Conservation (phyloP, 2,888 invertebrate genomes). For the Hartigia nigra region DNA sequence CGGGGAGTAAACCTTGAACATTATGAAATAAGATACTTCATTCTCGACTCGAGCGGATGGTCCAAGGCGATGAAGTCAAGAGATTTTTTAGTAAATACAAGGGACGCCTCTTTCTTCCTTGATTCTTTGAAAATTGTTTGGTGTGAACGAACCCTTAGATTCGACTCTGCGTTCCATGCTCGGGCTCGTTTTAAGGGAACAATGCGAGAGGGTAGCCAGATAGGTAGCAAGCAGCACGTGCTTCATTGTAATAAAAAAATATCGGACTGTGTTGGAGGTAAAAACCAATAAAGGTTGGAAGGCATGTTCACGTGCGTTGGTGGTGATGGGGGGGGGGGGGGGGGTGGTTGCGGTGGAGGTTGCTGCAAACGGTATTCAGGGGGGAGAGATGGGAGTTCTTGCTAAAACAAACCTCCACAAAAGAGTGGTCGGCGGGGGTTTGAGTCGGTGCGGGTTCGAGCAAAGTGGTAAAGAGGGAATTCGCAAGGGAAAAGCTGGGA, state of each 20-base stretch:
- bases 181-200: conserved; percentile 36
- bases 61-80: not conserved
- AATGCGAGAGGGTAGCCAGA: conserved; percentile 37
- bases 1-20: not conserved
- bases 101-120: not conserved
- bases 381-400: conserved; percentile 49
- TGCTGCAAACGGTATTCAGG: conserved; percentile 32
- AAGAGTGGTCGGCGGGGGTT: conserved; percentile 48
- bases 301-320: conserved; percentile 48
- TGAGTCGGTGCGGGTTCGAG: conserved; percentile 40
- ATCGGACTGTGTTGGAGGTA: conserved; percentile 56
- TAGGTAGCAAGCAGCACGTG: conserved; percentile 25
- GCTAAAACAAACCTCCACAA: conserved; percentile 57
- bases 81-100: not conserved
- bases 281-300: conserved; percentile 62
- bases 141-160: not conserved
- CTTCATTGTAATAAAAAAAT: conserved; percentile 54
- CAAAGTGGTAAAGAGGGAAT: conserved; percentile 61
- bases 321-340: conserved; percentile 54
- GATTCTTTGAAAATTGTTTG: not conserved
- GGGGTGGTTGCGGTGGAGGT: conserved; percentile 55
- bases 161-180: not conserved
- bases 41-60: not conserved
- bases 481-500: conserved; percentile 57
- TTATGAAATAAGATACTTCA: not conserved